Conservation (phyloP, 2,888 invertebrate genomes). For the Masnerella sp. region DNA sequence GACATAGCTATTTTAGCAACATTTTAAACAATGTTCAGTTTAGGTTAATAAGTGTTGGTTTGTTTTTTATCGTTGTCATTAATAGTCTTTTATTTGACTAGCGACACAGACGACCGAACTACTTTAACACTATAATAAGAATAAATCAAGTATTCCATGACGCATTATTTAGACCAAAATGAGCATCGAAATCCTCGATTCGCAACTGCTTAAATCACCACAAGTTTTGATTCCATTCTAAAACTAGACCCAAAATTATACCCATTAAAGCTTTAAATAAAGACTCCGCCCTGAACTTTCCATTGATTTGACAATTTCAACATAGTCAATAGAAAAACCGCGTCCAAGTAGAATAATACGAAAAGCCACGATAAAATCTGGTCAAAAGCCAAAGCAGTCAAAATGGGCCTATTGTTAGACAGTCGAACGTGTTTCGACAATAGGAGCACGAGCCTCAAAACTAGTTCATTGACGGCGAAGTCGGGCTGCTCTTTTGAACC, state of each 20-base stretch:
- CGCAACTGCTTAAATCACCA: too few species aligned
- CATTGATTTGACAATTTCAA: constrained; percentile 4
- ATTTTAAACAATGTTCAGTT: too few species aligned
- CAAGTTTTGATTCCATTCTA: neutral
- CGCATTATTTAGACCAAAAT: too few species aligned
- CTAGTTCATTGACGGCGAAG: constrained; percentile 40
- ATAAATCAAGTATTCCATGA: too few species aligned
- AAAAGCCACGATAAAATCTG: constrained; percentile 30
- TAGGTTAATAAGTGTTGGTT: too few species aligned
- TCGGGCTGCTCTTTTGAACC: constrained; percentile 51
- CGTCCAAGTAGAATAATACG: constrained; percentile 33
- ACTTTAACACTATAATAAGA: too few species aligned
- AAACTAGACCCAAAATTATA: constrained; percentile 3
- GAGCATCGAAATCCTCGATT: too few species aligned
- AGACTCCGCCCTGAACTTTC: constrained; percentile 7
- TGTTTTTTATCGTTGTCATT: too few species aligned
- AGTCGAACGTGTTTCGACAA: constrained; percentile 56
- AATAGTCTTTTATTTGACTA: too few species aligned
- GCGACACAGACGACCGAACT: too few species aligned
- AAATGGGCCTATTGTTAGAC: constrained; percentile 46
- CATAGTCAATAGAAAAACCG: constrained; percentile 27
- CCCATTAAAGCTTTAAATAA: neutral
- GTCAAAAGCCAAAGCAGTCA: constrained; percentile 14
- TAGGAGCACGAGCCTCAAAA: constrained; percentile 53
- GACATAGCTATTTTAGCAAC: too few species aligned